phyloP scores from a whole-genome alignment of 1,140 invertebrate genomes.

The Sarcophaga peregrina region DNA sequence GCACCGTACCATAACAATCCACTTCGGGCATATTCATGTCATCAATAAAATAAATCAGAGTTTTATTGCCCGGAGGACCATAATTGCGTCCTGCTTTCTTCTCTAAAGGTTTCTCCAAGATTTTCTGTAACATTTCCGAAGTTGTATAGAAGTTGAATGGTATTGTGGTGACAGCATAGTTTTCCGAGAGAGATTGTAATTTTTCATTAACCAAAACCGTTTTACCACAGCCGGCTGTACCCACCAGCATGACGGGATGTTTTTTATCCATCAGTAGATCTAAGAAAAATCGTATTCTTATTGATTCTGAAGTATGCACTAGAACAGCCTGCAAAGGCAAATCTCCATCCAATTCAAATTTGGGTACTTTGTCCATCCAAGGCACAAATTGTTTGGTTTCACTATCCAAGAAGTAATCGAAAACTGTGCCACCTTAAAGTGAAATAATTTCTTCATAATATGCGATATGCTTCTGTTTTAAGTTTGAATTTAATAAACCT shows the following conservation, averaged over 20 bases:
- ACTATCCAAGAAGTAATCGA: conserved; percentile 93
- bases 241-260: conserved; percentile 94
- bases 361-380: conserved; percentile 89
- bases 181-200: conserved; percentile 82
- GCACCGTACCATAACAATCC: conserved; percentile 93
- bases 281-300: conserved; percentile 88
- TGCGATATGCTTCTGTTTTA: background rate
- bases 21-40: conserved; percentile 99
- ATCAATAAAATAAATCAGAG: conserved; percentile 95
- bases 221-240: conserved; percentile 91
- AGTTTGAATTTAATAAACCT: conserved; percentile 43
- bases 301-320: conserved; percentile 95
- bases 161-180: conserved; percentile 89
- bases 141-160: conserved; percentile 98
- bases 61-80: conserved; percentile 93
- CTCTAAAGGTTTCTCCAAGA: conserved; percentile 94
- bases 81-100: conserved; percentile 97
- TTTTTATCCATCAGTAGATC: conserved; percentile 88
- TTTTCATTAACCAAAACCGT: conserved; percentile 90
- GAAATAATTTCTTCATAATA: background rate
- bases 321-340: conserved; percentile 90
- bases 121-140: conserved; percentile 95
- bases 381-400: conserved; percentile 90
- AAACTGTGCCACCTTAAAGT: conserved; percentile 80
- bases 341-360: conserved; percentile 92